These are phyloP conservation scores for Gymnoscopelus braueri DNA, from an alignment of 2,797 vertebrate genomes.

Conservation along the genomic window DNA sequence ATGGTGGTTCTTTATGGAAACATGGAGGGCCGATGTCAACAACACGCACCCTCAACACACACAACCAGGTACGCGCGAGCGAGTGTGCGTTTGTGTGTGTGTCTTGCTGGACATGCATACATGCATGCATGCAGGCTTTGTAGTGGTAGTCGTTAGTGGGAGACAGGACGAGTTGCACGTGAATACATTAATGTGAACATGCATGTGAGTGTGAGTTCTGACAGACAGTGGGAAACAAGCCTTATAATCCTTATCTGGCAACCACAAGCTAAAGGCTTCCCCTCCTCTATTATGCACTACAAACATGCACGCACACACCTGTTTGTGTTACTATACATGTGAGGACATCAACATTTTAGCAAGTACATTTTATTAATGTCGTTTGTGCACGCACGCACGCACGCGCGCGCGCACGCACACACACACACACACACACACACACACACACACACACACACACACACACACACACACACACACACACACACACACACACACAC, in stretches of 20 bases:
- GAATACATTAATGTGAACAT: background rate
- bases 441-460: slow-evolving; percentile 4
- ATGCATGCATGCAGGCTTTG: too few relatives aligned
- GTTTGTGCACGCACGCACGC: too few relatives aligned
- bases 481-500: slow-evolving; percentile 15
- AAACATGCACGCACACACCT: too few relatives aligned
- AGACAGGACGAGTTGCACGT: background rate
- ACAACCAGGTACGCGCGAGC: slow-evolving; percentile 1
- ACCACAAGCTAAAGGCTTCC: slow-evolving; percentile 38
- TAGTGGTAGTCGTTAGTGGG: too few relatives aligned
- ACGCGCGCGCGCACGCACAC: background rate
- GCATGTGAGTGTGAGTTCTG: slow-evolving; percentile 3
- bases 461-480: slow-evolving; percentile 8
- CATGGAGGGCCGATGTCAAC: too few relatives aligned
- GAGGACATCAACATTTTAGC: too few relatives aligned
- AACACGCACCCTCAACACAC: background rate
- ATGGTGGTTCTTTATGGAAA: too few relatives aligned
- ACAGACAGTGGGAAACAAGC: slow-evolving; percentile 44
- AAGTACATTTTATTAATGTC: too few relatives aligned
- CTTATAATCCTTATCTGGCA: slow-evolving; percentile 37
- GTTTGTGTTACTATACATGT: too few relatives aligned
- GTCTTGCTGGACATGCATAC: too few relatives aligned
- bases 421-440: background rate
- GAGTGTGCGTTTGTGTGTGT: slow-evolving; percentile 4
- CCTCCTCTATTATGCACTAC: slow-evolving; percentile 65